Evolutionary conservation across 2,113 vertebrate species (phyloP), one percentile per base, ranked within the genome.

Genomic region (Leuciscus idus): DNA sequence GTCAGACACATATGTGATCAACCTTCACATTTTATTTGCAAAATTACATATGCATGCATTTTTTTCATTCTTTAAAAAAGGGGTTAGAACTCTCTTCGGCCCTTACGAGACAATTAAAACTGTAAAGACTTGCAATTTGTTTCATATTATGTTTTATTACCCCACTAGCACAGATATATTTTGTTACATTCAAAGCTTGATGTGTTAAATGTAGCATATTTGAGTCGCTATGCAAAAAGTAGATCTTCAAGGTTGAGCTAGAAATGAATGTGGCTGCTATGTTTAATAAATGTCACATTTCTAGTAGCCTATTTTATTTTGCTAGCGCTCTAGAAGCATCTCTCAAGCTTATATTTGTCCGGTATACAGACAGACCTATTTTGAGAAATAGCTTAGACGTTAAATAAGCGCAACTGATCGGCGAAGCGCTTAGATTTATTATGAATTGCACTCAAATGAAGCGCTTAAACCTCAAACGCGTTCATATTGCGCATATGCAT

Each of bases 401-500:
- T 15, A 79, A 79, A 36, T 15, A 61, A 21, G 50, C 33, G 6
- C 28, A 50, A 15, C 23, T 77, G 46, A 10, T 11, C 8, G 7
- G 4, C 11, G 66, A 39, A 72, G 11, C 36, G 33, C 9, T 23
- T 5, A 10, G 33, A 72, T 72, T 43, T 43, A 11, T 23, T 39
- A 23, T 6, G 39, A 28, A 17, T 28, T 50, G 12, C n/a, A 48
- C n/a, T 6, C 13, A 46, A 23, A 48, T 36, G 36, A n/a, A 36
- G 21, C 9, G 10, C 11, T 33, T 33, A 21, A 55, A 30, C 30
- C 30, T 33, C 30, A 79, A 26, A 15, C 30, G 28, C 28, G 28
- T 55, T 33, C 15, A 33, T 43, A 80, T 80, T n/a, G 43, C 55
- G 77, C 66, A 55, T 43, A 43, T 83, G 28, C 68, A 84, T 66